Conservation (phyloP, 2,113 vertebrate species). For the Halichoeres trimaculatus region DNA sequence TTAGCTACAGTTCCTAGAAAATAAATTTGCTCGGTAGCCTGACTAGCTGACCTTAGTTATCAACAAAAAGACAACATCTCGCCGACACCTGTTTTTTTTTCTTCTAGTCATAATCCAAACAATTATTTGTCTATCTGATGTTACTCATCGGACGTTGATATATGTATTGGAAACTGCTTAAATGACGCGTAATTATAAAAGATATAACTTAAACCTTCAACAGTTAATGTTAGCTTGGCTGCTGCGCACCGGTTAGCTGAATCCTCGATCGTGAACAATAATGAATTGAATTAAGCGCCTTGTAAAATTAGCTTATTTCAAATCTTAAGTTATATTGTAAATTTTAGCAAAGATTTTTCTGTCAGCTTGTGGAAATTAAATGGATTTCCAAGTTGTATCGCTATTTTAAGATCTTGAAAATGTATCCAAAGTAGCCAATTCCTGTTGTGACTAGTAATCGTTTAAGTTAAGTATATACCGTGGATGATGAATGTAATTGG, state of each 20-base stretch:
- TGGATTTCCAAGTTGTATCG: no score
- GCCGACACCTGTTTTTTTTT: rapidly evolving
- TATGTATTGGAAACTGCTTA: rapidly evolving
- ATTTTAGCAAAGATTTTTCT: no score
- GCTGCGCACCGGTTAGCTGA: neutral
- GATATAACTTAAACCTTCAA: no score
- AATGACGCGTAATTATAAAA: neutral
- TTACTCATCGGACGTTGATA: no score
- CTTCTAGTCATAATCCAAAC: neutral
- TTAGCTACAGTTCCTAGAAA: neutral
- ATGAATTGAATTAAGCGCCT: no score
- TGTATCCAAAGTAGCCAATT: no score
- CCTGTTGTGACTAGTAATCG: no score
- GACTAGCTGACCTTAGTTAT: conserved; percentile 37
- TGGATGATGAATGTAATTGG: neutral
- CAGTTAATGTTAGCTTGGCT: conserved; percentile 10
- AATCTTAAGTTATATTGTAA: no score
- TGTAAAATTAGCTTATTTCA: no score
- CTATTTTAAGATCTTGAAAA: no score
- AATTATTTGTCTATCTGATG: neutral
- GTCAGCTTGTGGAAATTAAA: no score
- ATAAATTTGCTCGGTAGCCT: conserved; percentile 10
- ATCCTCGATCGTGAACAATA: no score
- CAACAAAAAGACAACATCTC: conserved; percentile 48
- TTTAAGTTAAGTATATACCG: rapidly evolving